phyloP scores from a whole-genome alignment of 2,113 vertebrate species.

The Antidorcas marsupialis region DNA sequence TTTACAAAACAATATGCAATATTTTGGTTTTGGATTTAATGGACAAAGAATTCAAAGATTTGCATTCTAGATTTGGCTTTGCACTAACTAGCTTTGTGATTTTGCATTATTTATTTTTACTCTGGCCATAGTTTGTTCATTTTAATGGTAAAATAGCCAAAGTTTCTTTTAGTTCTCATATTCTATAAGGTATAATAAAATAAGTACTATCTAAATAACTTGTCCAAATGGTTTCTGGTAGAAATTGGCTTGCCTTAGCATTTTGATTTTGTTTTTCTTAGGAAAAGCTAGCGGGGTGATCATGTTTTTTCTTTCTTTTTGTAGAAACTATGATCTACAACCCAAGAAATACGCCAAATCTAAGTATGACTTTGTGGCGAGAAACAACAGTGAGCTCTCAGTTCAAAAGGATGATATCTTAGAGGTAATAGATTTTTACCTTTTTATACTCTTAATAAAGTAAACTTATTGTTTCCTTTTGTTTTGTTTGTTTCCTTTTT shows the following conservation, averaged over 20 bases:
- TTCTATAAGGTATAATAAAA: background rate
- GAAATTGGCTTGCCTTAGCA: background rate
- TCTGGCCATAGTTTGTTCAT: background rate
- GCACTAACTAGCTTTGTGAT: background rate
- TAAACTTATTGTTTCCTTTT: background rate
- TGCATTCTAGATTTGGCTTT: background rate
- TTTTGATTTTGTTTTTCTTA: slow-evolving; percentile 31
- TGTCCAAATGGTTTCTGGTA: background rate
- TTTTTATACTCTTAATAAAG: background rate
- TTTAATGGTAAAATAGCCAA: background rate
- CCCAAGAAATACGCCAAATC: slow-evolving; percentile 91
- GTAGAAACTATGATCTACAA: slow-evolving; percentile 84
- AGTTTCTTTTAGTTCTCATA: background rate
- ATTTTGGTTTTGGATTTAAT: background rate
- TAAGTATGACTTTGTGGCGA: slow-evolving; percentile 94
- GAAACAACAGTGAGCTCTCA: slow-evolving; percentile 94
- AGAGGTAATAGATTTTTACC: slow-evolving; percentile 84
- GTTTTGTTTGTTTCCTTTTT: no score
- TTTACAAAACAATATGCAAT: background rate
- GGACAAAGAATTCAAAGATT: background rate
- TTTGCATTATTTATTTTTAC: background rate
- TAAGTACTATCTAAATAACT: background rate
- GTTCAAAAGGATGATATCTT: slow-evolving; percentile 93
- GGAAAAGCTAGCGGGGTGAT: background rate
- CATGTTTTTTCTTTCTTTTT: slow-evolving; percentile 7